Evolutionary conservation across 2,113 vertebrate genomes (phyloP).

Genomic region (Eublepharis macularius): DNA sequence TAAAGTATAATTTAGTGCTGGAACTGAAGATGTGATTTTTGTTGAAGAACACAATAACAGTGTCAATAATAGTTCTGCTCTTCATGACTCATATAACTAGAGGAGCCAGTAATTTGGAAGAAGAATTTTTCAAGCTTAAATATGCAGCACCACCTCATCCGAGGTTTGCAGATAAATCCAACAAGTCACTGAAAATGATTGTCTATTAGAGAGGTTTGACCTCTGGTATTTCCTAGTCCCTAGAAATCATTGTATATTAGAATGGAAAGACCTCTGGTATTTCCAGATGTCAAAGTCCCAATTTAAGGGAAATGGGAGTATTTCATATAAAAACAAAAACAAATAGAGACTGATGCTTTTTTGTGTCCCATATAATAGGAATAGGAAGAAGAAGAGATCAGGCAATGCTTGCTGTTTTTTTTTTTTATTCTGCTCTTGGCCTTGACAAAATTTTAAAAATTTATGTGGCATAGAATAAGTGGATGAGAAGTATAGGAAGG

Average conservation of each 20-base stretch:
- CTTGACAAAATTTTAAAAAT: not conserved
- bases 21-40: not conserved
- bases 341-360: not conserved
- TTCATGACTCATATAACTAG: not conserved
- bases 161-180: conserved; percentile 7
- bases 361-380: not conserved
- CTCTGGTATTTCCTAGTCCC: conserved; percentile 13
- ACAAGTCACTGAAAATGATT: conserved; percentile 8
- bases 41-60: not conserved
- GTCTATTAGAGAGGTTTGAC: conserved; percentile 17
- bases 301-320: conserved; percentile 11
- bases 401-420: conserved; percentile 14
- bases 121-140: not conserved
- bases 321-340: conserved; percentile 26
- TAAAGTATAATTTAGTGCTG: conserved; percentile 18
- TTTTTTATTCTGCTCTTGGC: not conserved
- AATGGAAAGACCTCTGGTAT: conserved; percentile 15
- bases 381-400: not conserved
- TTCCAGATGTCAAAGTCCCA: conserved; percentile 12
- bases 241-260: conserved; percentile 18
- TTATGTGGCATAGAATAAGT: not conserved
- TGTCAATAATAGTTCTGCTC: not conserved
- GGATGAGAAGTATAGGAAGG: not conserved
- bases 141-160: not conserved
- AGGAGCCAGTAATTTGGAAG: fast-evolving